Conservation (phyloP, 2,888 invertebrate species). For the Tryphoninae sp. region DNA sequence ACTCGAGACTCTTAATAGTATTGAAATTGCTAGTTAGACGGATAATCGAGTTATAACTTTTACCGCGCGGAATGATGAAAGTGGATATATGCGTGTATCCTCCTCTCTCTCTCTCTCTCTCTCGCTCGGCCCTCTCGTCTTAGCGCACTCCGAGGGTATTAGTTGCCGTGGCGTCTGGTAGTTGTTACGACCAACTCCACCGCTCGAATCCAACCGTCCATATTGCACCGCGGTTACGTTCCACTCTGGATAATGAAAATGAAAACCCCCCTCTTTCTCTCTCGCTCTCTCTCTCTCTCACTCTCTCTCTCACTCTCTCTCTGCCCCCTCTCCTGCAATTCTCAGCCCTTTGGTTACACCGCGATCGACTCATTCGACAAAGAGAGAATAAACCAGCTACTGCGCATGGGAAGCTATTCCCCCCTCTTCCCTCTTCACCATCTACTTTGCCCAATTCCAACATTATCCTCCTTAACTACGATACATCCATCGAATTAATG, state of each 20-base stretch:
- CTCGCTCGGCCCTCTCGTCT: slow-evolving; percentile 21
- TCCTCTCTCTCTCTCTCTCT: not conserved
- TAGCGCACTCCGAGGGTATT: not conserved
- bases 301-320: not conserved
- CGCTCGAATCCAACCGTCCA: slow-evolving; percentile 34
- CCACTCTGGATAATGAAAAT: slow-evolving; percentile 62
- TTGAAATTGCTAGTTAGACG: slow-evolving; percentile 79
- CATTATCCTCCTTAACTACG: slow-evolving; percentile 17
- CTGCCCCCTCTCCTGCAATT: no score
- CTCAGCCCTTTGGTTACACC: not conserved
- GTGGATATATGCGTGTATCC: slow-evolving; percentile 54
- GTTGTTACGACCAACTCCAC: slow-evolving; percentile 10
- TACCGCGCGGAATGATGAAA: slow-evolving; percentile 71
- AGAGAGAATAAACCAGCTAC: slow-evolving; percentile 45
- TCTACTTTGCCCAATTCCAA: slow-evolving; percentile 15
- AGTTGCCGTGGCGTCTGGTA: slow-evolving; percentile 14
- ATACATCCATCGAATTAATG: not conserved
- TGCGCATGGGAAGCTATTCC: slow-evolving; percentile 57
- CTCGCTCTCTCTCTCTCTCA: not conserved
- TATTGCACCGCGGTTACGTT: slow-evolving; percentile 50
- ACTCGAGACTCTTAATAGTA: slow-evolving; percentile 75
- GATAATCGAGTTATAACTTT: slow-evolving; percentile 80
- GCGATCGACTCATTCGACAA: not conserved
- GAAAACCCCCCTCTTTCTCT: slow-evolving; percentile 44
- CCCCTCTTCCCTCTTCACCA: slow-evolving; percentile 5